phyloP scores from a whole-genome alignment of 2,888 invertebrate species.

The Morpho deidamia region DNA sequence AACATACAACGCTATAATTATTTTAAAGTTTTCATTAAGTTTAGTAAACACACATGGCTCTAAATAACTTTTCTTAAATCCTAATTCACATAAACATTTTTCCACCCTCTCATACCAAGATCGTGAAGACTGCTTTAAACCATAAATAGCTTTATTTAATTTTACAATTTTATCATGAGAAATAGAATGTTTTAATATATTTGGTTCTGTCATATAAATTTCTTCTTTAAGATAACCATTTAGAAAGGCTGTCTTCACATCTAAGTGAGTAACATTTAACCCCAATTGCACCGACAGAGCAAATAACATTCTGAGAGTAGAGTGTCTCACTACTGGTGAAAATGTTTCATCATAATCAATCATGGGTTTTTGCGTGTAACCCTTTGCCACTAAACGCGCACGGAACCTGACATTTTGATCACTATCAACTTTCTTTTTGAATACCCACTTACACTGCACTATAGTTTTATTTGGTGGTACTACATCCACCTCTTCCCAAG shows the following conservation, averaged over 20 bases:
- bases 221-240: conserved; percentile 18
- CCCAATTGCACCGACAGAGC: conserved; percentile 15
- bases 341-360: conserved; percentile 21
- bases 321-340: conserved; percentile 18
- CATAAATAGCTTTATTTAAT: conserved; percentile 22
- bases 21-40: too few species aligned
- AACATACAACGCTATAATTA: conserved; percentile 14
- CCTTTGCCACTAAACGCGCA: conserved; percentile 20
- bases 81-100: too few species aligned
- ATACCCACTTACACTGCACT: conserved; percentile 21
- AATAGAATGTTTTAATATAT: conserved; percentile 4
- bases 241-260: conserved; percentile 24
- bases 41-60: too few species aligned
- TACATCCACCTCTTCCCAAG: conserved; percentile 17
- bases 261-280: conserved; percentile 17
- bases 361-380: conserved; percentile 17
- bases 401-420: conserved; percentile 15
- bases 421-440: conserved; percentile 12
- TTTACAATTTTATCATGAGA: conserved; percentile 9
- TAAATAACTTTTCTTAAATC: too few species aligned
- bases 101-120: conserved; percentile 4
- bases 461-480: conserved; percentile 6
- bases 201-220: conserved; percentile 17
- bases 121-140: conserved; percentile 21
- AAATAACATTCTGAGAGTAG: conserved; percentile 20